These are phyloP conservation scores for Python bivittatus DNA, from an alignment of 2,113 vertebrate species.

Conservation along the genomic window DNA sequence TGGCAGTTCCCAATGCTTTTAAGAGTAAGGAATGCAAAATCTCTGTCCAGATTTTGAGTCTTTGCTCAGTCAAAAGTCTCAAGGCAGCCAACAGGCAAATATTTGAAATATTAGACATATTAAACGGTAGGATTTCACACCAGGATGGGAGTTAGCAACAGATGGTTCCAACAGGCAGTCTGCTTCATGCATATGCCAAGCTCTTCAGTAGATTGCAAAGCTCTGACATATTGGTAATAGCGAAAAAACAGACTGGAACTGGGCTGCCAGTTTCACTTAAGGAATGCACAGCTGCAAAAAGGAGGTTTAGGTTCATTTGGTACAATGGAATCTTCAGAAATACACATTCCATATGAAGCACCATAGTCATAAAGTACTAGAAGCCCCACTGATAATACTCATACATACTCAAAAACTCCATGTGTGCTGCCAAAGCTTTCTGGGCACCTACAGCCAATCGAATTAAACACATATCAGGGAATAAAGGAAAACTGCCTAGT, in stretches of 20 bases:
- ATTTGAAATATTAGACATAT: background rate
- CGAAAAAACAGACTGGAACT: background rate
- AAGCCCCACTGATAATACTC: background rate
- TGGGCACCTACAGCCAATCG: fast-evolving
- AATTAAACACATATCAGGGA: background rate
- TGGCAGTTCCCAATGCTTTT: background rate
- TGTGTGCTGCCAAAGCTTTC: background rate
- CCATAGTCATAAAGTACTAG: fast-evolving
- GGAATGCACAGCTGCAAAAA: slow-evolving; percentile 58
- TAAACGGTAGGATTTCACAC: background rate
- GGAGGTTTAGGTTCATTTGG: background rate
- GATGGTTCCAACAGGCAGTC: slow-evolving; percentile 38
- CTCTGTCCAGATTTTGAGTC: background rate
- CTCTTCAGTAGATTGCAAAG: slow-evolving; percentile 28
- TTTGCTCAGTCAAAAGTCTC: background rate
- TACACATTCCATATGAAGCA: background rate
- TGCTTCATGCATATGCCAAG: slow-evolving; percentile 38
- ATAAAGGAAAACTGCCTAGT: background rate
- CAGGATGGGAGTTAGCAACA: background rate
- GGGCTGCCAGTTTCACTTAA: slow-evolving; percentile 38
- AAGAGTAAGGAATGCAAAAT: slow-evolving; percentile 34
- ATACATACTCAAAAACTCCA: background rate
- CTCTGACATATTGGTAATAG: slow-evolving; percentile 21
- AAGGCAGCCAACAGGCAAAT: background rate
- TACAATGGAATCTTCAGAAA: background rate